Conservation (phyloP, 2,797 vertebrate species). For the Fratercula arctica region DNA sequence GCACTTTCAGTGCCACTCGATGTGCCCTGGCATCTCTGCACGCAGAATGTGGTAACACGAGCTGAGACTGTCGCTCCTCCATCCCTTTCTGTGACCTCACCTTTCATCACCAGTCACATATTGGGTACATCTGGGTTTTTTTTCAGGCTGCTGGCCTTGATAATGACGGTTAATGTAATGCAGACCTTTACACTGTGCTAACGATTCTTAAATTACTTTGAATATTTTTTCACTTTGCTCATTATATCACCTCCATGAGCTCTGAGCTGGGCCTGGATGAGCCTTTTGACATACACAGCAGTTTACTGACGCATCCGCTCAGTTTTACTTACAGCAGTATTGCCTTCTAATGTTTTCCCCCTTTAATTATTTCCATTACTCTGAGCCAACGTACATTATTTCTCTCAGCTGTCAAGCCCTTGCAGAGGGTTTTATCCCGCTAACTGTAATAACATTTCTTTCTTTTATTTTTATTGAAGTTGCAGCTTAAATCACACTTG, state of each 20-base stretch:
- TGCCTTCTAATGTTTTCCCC: constrained; percentile 11
- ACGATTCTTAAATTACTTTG: background rate
- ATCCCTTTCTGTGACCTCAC: background rate
- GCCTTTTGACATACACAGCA: background rate
- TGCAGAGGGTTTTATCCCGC: constrained; percentile 44
- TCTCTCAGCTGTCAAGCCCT: constrained; percentile 52
- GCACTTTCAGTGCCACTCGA: background rate
- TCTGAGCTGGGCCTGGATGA: background rate
- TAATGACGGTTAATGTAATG: background rate
- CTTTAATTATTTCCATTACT: constrained; percentile 67
- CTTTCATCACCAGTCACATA: background rate
- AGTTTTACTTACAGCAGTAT: background rate
- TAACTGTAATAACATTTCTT: constrained; percentile 30
- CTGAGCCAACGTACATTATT: constrained; percentile 15
- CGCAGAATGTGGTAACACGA: background rate
- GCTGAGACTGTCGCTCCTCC: background rate
- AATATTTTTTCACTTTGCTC: background rate
- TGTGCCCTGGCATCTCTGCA: background rate
- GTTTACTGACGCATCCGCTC: background rate
- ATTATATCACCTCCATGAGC: background rate
- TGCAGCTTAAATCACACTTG: constrained; percentile 27
- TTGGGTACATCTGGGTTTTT: background rate
- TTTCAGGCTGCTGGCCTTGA: background rate
- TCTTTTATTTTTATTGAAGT: constrained; percentile 20
- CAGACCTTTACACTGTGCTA: background rate